Percentiles rank a stretch among this genome's conserved stretches.
Evolutionary conservation across 1,140 invertebrate genomes (phyloP).

Genomic region (Sycophila sp.): DNA sequence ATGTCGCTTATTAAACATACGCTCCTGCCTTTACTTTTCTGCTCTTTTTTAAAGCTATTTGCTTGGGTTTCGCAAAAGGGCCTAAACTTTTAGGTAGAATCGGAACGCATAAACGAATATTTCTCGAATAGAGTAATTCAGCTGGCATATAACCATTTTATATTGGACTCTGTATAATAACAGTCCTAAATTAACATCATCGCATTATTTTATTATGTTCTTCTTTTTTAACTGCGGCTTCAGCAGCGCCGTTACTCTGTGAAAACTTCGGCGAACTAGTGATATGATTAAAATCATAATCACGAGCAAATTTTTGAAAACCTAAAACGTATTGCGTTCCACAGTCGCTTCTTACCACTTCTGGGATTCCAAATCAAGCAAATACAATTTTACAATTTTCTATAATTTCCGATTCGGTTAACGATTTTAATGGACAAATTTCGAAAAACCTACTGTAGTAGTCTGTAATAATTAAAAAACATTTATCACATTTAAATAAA

Average conservation of each 20-base stretch:
- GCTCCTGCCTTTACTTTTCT: slow-evolving; percentile 29
- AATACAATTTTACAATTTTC: slow-evolving; percentile 43
- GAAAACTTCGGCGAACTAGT: slow-evolving; percentile 47
- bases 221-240: slow-evolving; percentile 48
- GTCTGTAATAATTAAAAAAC: slow-evolving; percentile 45
- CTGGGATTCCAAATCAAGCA: slow-evolving; percentile 44
- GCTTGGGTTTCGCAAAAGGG: not conserved
- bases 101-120: slow-evolving; percentile 10
- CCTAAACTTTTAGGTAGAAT: not conserved
- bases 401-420: slow-evolving; percentile 40
- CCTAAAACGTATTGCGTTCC: no score
- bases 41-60: not conserved
- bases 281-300: no score
- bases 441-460: slow-evolving; percentile 48
- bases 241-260: slow-evolving; percentile 49
- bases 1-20: slow-evolving; percentile 38
- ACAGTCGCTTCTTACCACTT: slow-evolving; percentile 36
- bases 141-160: slow-evolving; percentile 29
- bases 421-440: slow-evolving; percentile 31
- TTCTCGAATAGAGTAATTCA: slow-evolving; percentile 26
- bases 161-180: slow-evolving; percentile 31
- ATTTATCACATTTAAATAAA: slow-evolving; percentile 45
- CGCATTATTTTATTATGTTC: slow-evolving; percentile 45
- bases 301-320: no score
- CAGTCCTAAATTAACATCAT: slow-evolving; percentile 29